These are phyloP conservation scores for Cercocebus atys DNA, from an alignment of 2,113 vertebrate genomes.

Conservation along the genomic window DNA sequence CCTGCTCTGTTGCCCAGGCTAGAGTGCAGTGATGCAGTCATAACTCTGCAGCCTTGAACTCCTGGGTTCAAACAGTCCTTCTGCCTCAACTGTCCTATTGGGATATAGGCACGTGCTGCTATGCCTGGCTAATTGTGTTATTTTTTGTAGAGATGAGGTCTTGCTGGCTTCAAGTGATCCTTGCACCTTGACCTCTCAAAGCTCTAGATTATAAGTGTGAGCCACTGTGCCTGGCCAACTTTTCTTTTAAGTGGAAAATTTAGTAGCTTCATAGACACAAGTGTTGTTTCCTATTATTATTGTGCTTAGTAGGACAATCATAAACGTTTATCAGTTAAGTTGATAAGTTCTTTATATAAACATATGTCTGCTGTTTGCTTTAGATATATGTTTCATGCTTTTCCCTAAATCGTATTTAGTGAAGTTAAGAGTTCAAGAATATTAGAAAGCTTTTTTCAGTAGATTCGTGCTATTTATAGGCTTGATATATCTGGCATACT, in stretches of 20 bases:
- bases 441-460: not conserved
- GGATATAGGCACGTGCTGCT: not conserved
- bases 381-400: constrained; percentile 20
- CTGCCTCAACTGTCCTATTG: not conserved
- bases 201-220: too few relatives aligned
- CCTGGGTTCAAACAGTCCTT: not conserved
- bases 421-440: not conserved
- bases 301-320: not conserved
- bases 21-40: not conserved
- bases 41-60: not conserved
- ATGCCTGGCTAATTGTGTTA: too few relatives aligned
- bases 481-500: not conserved
- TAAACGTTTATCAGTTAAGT: not conserved
- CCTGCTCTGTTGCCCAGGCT: not conserved
- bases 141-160: too few relatives aligned
- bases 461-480: not conserved
- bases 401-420: not conserved
- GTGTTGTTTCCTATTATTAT: not conserved
- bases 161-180: too few relatives aligned
- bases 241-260: not conserved
- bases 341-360: not conserved
- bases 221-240: too few relatives aligned
- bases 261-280: not conserved
- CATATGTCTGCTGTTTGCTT: not conserved
- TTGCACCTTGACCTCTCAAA: too few relatives aligned